Conservation (phyloP, 2,888 invertebrate species). For the Halictus quadricinctus region DNA sequence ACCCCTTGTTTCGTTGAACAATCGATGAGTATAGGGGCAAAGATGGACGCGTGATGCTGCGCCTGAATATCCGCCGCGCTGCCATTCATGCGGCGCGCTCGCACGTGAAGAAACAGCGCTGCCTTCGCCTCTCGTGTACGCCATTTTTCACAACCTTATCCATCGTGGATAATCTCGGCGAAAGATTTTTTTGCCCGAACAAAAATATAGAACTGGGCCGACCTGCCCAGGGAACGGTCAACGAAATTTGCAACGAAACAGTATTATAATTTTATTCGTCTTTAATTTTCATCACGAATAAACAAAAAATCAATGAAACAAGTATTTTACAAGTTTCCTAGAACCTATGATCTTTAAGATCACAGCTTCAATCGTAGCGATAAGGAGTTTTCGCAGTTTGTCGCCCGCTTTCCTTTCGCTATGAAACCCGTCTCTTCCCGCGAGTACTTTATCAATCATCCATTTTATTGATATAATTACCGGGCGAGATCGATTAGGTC, state of each 20-base stretch:
- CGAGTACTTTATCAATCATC: background rate
- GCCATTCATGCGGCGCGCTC: conserved; percentile 40
- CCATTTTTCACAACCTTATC: background rate
- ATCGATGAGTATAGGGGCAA: conserved; percentile 48
- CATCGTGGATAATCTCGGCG: conserved; percentile 11
- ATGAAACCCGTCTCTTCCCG: background rate
- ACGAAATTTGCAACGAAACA: background rate
- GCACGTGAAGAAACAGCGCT: conserved; percentile 25
- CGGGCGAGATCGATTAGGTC: conserved; percentile 16
- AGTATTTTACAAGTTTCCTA: background rate
- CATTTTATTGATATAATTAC: conserved; percentile 15
- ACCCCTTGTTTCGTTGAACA: conserved; percentile 49
- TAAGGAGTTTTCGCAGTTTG: background rate
- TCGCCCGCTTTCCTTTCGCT: background rate
- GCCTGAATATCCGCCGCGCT: conserved; percentile 69
- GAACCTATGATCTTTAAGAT: background rate
- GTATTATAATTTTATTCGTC: background rate
- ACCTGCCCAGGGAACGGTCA: background rate
- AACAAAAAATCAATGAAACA: background rate
- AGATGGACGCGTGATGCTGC: conserved; percentile 66
- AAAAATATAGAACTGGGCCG: background rate
- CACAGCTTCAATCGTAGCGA: background rate
- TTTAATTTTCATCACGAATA: background rate
- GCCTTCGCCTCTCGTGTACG: conserved; percentile 34
- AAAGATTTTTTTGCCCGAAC: background rate